A percentile compares a stretch with the other conserved stretches of the same genome.
Evolutionary conservation across 2,113 vertebrate genomes (phyloP).

Genomic region (Grus americana): DNA sequence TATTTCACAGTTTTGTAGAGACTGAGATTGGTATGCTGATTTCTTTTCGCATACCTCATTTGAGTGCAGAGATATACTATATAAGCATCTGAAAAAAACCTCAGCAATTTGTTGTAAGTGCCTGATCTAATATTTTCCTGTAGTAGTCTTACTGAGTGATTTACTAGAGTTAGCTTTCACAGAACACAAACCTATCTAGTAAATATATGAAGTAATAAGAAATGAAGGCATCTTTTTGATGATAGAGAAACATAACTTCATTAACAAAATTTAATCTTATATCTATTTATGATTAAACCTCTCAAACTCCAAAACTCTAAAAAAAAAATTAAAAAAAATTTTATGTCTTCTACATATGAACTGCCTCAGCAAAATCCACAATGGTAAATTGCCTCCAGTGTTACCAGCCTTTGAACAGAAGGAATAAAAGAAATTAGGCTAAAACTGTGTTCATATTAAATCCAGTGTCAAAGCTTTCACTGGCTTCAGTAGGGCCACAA

Average conservation of each 20-base stretch:
- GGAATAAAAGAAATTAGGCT: background rate
- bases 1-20: background rate
- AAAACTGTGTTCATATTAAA: background rate
- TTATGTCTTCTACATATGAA: background rate
- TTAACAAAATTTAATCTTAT: constrained; percentile 29
- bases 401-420: background rate
- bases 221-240: background rate
- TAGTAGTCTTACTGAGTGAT: background rate
- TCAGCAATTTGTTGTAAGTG: background rate
- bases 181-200: background rate
- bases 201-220: constrained; percentile 41
- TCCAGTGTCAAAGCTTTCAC: background rate
- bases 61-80: background rate
- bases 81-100: background rate
- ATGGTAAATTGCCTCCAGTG: background rate
- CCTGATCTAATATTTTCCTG: background rate
- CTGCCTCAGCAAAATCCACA: background rate
- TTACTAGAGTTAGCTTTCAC: constrained; percentile 26
- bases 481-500: background rate
- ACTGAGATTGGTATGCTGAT: background rate
- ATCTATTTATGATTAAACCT: background rate
- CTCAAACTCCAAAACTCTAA: background rate
- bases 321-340: too few relatives aligned
- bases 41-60: background rate
- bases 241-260: background rate